Conservation (phyloP, 2,113 vertebrate species). For the Ciconia stormi region DNA sequence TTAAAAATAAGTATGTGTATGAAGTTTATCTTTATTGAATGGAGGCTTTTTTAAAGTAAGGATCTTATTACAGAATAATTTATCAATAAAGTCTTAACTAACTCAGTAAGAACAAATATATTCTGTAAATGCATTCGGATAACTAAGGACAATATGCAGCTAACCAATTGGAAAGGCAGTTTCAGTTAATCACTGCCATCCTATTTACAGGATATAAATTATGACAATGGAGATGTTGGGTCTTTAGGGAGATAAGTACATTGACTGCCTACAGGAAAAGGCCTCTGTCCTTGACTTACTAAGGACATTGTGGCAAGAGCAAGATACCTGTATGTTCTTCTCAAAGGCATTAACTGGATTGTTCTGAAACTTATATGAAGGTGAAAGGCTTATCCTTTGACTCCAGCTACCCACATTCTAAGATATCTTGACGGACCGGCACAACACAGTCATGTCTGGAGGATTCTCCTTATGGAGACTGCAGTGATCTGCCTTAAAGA, state of each 20-base stretch:
- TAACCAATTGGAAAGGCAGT: not conserved
- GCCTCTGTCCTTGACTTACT: not conserved
- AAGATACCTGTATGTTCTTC: not conserved
- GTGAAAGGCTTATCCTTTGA: not conserved
- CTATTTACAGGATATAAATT: not conserved
- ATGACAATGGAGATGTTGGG: not conserved
- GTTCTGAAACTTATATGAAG: not conserved
- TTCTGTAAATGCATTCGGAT: not conserved
- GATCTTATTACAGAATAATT: not conserved
- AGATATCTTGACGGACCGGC: not conserved
- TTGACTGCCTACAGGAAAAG: not conserved
- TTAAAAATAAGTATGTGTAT: not conserved
- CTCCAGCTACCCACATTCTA: not conserved
- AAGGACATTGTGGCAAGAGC: not conserved
- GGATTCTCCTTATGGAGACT: not conserved
- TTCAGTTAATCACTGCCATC: not conserved
- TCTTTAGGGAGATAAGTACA: not conserved
- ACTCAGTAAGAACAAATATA: not conserved
- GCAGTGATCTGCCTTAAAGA: not conserved
- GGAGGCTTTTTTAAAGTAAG: not conserved
- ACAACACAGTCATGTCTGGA: not conserved
- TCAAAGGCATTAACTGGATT: not conserved
- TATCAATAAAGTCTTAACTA: not conserved
- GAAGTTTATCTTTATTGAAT: not conserved
- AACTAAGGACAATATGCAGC: not conserved